These are phyloP conservation scores for Solenopsis invicta DNA, from an alignment of 1,140 invertebrate genomes.

Conservation along the genomic window DNA sequence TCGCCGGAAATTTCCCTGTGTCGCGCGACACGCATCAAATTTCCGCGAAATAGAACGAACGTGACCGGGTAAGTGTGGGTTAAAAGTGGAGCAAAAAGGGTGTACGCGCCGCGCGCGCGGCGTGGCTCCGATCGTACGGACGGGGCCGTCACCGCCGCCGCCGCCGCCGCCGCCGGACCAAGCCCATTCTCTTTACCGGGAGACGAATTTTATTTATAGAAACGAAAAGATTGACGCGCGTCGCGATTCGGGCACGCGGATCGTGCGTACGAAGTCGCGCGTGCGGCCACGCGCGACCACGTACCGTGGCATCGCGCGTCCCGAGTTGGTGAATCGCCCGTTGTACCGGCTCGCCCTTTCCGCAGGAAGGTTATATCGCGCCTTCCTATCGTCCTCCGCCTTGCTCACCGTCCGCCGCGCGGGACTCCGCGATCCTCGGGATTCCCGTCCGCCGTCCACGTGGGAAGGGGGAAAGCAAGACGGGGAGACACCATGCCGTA, in stretches of 20 bases:
- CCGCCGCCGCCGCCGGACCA: slow-evolving; percentile 71
- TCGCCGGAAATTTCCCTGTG: slow-evolving; percentile 78
- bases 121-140: slow-evolving; percentile 11
- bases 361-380: slow-evolving; percentile 33
- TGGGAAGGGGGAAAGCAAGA: not conserved
- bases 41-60: slow-evolving; percentile 81
- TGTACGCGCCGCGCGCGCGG: slow-evolving; percentile 9
- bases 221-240: slow-evolving; percentile 16
- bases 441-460: not conserved
- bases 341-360: slow-evolving; percentile 47
- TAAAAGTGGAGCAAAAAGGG: not conserved
- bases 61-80: slow-evolving; percentile 65
- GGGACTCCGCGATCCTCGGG: not conserved
- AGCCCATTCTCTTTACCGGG: slow-evolving; percentile 80
- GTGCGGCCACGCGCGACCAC: slow-evolving; percentile 26
- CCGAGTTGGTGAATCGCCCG: not conserved
- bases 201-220: slow-evolving; percentile 79
- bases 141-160: too few species aligned
- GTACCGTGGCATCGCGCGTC: not conserved
- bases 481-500: too few species aligned
- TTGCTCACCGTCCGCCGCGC: not conserved
- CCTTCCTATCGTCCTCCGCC: not conserved
- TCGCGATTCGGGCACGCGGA: not conserved
- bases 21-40: slow-evolving; percentile 71
- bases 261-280: slow-evolving; percentile 23